A percentile compares a stretch with the other conserved stretches of the same genome.
Conservation (phyloP, 2,888 invertebrate genomes). For the Sinelater perroti region DNA sequence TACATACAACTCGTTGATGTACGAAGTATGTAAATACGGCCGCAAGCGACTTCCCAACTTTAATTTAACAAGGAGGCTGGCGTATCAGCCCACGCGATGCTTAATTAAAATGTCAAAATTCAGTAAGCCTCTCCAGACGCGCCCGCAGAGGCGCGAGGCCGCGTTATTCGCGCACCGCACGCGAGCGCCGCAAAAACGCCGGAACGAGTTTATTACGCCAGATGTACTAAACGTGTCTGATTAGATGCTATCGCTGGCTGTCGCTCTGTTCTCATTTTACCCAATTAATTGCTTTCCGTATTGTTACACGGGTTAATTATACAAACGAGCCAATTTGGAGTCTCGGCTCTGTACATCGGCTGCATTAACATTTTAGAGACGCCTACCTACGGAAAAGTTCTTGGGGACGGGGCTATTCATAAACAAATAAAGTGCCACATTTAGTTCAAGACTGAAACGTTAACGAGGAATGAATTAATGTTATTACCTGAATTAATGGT, state of each 20-base stretch:
- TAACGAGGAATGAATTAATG: too few species aligned
- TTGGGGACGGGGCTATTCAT: too few species aligned
- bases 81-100: constrained; percentile 38
- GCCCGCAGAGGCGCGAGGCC: constrained; percentile 9
- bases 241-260: constrained; percentile 21
- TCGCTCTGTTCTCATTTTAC: constrained; percentile 25
- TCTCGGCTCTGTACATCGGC: not conserved
- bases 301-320: constrained; percentile 16
- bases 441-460: too few species aligned
- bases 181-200: not conserved
- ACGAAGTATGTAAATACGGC: too few species aligned
- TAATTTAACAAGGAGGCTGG: constrained; percentile 37
- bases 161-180: constrained; percentile 12
- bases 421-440: too few species aligned
- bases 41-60: too few species aligned
- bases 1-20: too few species aligned
- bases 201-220: constrained; percentile 6
- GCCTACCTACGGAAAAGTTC: too few species aligned
- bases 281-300: constrained; percentile 26
- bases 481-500: too few species aligned
- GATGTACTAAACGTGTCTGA: constrained; percentile 17
- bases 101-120: constrained; percentile 45
- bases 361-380: constrained; percentile 2
- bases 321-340: constrained; percentile 12
- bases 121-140: constrained; percentile 30